Evolutionary conservation across 2,888 invertebrate genomes (phyloP).

Genomic region (Lasioglossum pauxillum): DNA sequence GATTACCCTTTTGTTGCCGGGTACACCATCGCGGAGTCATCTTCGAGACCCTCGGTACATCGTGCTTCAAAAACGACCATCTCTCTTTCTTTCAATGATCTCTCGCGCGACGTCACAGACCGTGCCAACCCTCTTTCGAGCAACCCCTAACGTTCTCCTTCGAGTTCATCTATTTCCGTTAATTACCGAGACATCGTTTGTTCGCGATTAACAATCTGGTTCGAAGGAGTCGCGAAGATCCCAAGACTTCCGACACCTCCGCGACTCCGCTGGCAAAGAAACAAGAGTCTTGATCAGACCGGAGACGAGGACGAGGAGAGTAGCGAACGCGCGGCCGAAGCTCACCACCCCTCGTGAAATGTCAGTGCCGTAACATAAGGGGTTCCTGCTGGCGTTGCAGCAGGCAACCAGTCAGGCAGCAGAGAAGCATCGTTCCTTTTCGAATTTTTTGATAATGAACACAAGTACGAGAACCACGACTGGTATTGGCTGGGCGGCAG

Average conservation of each 20-base stretch:
- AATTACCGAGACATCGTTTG: background rate
- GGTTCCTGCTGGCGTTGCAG: slow-evolving; percentile 69
- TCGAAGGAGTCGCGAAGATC: background rate
- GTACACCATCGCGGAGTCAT: slow-evolving; percentile 53
- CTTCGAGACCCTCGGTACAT: slow-evolving; percentile 48
- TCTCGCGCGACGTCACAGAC: background rate
- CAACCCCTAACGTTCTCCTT: background rate
- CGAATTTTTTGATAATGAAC: slow-evolving; percentile 82
- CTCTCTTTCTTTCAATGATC: background rate
- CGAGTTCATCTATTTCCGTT: slow-evolving; percentile 1
- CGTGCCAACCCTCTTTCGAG: background rate
- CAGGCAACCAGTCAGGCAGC: slow-evolving; percentile 53
- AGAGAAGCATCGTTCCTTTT: slow-evolving; percentile 70
- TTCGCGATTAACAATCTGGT: background rate
- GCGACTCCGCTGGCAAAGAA: slow-evolving; percentile 48
- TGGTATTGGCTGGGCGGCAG: slow-evolving; percentile 82
- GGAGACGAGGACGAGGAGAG: slow-evolving; percentile 48
- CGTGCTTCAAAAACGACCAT: background rate
- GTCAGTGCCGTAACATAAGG: slow-evolving; percentile 69
- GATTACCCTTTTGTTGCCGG: slow-evolving; percentile 61
- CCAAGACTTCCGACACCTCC: slow-evolving; percentile 35
- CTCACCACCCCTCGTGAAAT: slow-evolving; percentile 65
- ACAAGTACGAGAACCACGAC: slow-evolving; percentile 82
- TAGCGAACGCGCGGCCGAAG: slow-evolving; percentile 11
- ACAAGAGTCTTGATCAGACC: slow-evolving; percentile 57